A percentile compares a stretch with the other conserved stretches of the same genome.
phyloP scores from a whole-genome alignment of 2,113 vertebrate genomes.

The Ginglymostoma cirratum region DNA sequence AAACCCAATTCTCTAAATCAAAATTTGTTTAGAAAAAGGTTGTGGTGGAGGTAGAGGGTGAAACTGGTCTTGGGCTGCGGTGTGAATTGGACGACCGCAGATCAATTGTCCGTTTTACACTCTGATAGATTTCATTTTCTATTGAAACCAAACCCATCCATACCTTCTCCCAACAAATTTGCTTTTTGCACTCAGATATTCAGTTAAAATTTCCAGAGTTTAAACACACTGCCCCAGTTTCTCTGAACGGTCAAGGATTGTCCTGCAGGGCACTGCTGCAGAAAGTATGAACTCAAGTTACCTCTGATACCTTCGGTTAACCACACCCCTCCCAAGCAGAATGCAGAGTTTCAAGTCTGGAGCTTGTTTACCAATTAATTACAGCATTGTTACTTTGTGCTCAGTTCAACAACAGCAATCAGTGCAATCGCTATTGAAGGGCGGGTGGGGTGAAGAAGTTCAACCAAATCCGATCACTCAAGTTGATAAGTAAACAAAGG shows the following conservation, averaged over 20 bases:
- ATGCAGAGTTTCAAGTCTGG: background rate
- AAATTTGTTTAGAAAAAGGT: background rate
- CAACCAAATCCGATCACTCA: background rate
- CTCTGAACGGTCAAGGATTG: background rate
- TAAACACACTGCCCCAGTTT: background rate
- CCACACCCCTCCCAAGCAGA: background rate
- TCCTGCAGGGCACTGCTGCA: background rate
- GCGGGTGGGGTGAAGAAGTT: background rate
- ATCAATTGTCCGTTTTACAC: background rate
- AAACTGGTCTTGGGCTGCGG: background rate
- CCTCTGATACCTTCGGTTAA: background rate
- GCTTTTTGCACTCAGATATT: conserved; percentile 16
- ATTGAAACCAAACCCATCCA: background rate
- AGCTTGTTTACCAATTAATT: background rate
- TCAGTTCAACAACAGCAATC: conserved; percentile 2
- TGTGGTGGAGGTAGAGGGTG: background rate
- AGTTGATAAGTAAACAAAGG: background rate
- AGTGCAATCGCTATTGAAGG: background rate
- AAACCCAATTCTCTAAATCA: background rate
- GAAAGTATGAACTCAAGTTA: background rate
- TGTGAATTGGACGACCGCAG: background rate
- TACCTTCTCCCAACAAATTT: background rate
- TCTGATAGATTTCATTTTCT: background rate
- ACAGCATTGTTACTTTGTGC: background rate
- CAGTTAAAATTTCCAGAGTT: background rate